Evolutionary conservation across 2,888 invertebrate species (phyloP).

Genomic region (Sesia bembeciformis): DNA sequence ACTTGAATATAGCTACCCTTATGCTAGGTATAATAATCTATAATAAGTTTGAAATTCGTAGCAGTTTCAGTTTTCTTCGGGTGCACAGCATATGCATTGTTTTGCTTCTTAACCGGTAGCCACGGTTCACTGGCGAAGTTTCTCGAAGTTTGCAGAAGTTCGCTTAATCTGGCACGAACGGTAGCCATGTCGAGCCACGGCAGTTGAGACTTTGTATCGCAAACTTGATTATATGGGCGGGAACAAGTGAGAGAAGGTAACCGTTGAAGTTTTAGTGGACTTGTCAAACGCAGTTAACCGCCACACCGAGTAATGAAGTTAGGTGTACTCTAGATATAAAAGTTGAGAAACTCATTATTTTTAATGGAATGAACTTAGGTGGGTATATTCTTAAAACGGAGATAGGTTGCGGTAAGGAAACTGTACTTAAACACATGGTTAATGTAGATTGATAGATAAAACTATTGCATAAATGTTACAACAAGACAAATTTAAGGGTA

Average conservation of each 20-base stretch:
- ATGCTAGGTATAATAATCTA: too few species aligned
- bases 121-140: conserved; percentile 11
- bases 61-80: not conserved
- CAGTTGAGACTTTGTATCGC: not conserved
- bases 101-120: conserved; percentile 19
- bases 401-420: too few species aligned
- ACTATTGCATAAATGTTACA: too few species aligned
- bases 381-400: too few species aligned
- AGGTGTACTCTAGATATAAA: not conserved
- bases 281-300: conserved; percentile 13
- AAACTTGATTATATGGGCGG: not conserved
- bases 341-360: not conserved
- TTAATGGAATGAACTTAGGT: not conserved
- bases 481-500: too few species aligned
- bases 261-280: conserved; percentile 9
- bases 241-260: not conserved
- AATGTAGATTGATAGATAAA: too few species aligned
- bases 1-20: too few species aligned
- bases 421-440: too few species aligned
- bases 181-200: conserved; percentile 2
- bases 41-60: too few species aligned
- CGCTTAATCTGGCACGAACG: conserved; percentile 24
- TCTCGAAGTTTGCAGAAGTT: conserved; percentile 18
- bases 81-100: conserved; percentile 20
- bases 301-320: not conserved